Evolutionary conservation across 2,888 invertebrate genomes (phyloP).

Genomic region (Pristionchus exspectatus): DNA sequence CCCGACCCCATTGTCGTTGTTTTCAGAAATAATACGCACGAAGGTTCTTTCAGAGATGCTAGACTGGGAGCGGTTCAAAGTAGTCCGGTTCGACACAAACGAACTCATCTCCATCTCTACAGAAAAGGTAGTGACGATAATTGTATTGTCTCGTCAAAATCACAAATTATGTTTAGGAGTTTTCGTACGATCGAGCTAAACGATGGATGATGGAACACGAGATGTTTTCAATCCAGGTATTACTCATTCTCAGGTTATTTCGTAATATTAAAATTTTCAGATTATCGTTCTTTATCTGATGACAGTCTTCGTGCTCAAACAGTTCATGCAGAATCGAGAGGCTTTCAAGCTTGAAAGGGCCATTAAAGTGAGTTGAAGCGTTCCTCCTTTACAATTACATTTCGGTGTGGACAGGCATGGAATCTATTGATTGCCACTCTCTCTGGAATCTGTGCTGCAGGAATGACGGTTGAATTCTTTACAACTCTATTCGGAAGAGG

Average conservation of each 20-base stretch:
- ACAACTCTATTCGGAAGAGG: neutral
- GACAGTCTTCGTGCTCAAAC: neutral
- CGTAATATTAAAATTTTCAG: neutral
- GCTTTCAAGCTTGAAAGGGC: neutral
- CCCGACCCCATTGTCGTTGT: too few relatives aligned
- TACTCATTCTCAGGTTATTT: neutral
- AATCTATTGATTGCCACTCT: neutral
- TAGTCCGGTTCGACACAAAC: neutral
- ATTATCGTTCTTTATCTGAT: neutral
- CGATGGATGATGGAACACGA: neutral
- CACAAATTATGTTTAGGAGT: neutral
- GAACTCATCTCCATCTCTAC: neutral
- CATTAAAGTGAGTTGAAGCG: neutral
- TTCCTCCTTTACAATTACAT: too few relatives aligned
- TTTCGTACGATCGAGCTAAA: neutral
- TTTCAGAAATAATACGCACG: too few relatives aligned
- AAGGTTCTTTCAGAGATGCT: neutral
- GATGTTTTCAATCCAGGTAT: neutral
- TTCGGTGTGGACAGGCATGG: neutral
- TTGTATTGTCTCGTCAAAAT: neutral
- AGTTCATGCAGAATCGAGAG: neutral
- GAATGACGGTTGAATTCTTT: neutral
- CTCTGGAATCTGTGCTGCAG: neutral
- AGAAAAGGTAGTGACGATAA: neutral
- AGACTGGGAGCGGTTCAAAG: neutral